These are phyloP conservation scores for Lepidochitona cinerea DNA, from an alignment of 2,888 invertebrate species.

Conservation along the genomic window DNA sequence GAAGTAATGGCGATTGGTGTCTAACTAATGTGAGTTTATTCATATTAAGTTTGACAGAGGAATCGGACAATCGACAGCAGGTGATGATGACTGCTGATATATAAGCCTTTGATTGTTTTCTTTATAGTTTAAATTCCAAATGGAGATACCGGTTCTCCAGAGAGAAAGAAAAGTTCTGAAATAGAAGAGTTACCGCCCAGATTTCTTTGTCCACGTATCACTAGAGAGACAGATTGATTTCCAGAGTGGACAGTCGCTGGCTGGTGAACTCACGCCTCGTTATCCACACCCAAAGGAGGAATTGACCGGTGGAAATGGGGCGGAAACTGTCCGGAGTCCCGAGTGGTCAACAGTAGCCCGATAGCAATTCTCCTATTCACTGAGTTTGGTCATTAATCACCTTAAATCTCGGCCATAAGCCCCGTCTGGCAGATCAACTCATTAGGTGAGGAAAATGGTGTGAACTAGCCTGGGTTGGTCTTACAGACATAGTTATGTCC, in stretches of 20 bases:
- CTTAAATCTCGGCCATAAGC: not conserved
- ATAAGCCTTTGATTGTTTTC: too few relatives aligned
- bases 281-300: not conserved
- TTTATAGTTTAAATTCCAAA: too few relatives aligned
- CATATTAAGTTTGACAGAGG: too few relatives aligned
- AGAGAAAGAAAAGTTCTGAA: too few relatives aligned
- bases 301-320: slow-evolving; percentile 7
- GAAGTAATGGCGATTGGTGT: too few relatives aligned
- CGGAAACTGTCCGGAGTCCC: not conserved
- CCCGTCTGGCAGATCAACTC: not conserved
- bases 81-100: too few relatives aligned
- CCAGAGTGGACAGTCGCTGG: not conserved
- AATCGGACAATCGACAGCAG: too few relatives aligned
- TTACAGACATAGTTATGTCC: too few relatives aligned
- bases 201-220: not conserved
- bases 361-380: not conserved
- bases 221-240: not conserved
- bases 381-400: not conserved
- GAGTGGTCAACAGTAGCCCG: not conserved
- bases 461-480: too few relatives aligned
- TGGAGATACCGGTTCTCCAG: too few relatives aligned
- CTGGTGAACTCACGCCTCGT: not conserved
- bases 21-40: too few relatives aligned
- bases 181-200: not conserved
- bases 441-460: too few relatives aligned